phyloP scores from a whole-genome alignment of 2,888 invertebrate genomes.

The Galerucella nymphaeae region DNA sequence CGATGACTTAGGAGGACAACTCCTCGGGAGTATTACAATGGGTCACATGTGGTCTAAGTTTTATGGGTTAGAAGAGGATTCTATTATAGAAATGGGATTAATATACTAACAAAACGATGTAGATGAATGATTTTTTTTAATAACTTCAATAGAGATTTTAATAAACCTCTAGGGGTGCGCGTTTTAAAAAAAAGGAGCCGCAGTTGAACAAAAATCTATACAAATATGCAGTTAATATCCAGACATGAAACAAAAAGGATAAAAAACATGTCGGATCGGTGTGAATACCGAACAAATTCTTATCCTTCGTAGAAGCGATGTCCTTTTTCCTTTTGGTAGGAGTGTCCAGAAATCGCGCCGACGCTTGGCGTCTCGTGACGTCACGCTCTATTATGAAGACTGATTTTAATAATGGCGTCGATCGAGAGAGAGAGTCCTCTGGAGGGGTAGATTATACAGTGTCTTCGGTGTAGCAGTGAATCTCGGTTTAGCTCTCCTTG shows the following conservation, averaged over 20 bases:
- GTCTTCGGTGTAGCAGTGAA: conserved; percentile 58
- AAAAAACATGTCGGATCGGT: conserved; percentile 28
- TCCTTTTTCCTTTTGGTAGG: conserved; percentile 51
- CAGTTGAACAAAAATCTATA: conserved; percentile 15
- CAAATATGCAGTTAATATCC: conserved; percentile 14
- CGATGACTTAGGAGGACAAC: too few species aligned
- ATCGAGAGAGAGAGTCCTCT: conserved; percentile 45
- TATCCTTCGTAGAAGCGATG: conserved; percentile 16
- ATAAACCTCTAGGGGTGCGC: neutral
- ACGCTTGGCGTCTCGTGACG: conserved; percentile 64
- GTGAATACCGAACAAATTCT: conserved; percentile 20
- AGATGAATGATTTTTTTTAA: too few species aligned
- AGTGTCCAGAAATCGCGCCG: conserved; percentile 61
- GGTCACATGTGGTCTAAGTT: too few species aligned
- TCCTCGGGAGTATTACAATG: too few species aligned
- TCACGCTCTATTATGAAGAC: conserved; percentile 65
- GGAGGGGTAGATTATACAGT: conserved; percentile 46
- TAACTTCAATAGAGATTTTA: neutral
- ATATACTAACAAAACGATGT: too few species aligned
- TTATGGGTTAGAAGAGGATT: too few species aligned
- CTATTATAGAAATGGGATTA: too few species aligned
- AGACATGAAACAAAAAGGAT: neutral
- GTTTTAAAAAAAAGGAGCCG: neutral
- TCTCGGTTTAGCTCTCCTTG: conserved; percentile 60
- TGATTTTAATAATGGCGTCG: conserved; percentile 68